Evolutionary conservation across 2,888 invertebrate genomes (phyloP), one percentile per base, ranked within the genome.

Genomic region (Callyntrura guangdongensis): DNA sequence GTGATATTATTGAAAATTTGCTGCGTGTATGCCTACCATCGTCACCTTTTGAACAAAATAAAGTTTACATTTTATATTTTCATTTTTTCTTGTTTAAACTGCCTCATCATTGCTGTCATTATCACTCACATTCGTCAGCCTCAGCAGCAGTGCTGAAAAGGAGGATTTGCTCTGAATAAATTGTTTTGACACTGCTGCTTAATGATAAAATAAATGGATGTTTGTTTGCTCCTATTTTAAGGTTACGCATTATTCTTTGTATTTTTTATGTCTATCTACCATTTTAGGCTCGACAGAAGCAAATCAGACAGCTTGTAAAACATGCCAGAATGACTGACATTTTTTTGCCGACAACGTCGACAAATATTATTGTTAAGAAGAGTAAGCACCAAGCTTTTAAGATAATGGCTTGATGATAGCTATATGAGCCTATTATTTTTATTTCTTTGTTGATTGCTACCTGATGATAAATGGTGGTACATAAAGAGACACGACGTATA

Each of bases 361-460:
- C 77, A 49, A 77, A 77, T 77, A 77, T 77, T 77, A 53, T 56
- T 77, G 77, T 74, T 22, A 77, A 77, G 25, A 25, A 14, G 53
- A 77, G 27, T 56, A 25, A 77, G 86, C 86, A 77, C 8, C 25
- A 25, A 77, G 86, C 86, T 87, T 87, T 87, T 87, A 87, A 53
- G 67, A 87, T 87, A 81, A 87, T 87, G 86, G 56, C 69, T 79
- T 87, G 64, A 74, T 87, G 86, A 77, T 25, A 22, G 53, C 45
- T 22, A 22, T 27, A 36, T 25, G 45, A 20, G 25, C 61, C 59
- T 61, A 61, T 81, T 77, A 77, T 49, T 77, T 69, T 56, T 36
- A 36, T 36, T 25, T 47, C 17, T 14, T 53, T 61, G 47, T 67
- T 67, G 86, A 87, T 79, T 87, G 49, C 86, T 77, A 87, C 86